Evolutionary conservation across 2,797 vertebrate species (phyloP).

Genomic region (Tamandua tetradactyla): DNA sequence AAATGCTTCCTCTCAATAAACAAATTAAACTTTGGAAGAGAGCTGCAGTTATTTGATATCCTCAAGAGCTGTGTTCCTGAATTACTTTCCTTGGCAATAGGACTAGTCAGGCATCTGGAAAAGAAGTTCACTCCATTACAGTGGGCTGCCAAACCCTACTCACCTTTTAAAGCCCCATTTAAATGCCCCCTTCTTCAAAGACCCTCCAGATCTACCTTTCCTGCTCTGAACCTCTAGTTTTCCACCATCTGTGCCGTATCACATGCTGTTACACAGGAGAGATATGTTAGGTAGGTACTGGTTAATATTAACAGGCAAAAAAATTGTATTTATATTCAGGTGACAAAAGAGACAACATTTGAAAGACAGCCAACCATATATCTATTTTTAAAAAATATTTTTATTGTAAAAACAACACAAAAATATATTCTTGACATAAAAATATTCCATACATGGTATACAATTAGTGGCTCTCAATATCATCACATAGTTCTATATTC

Average conservation of each 20-base stretch:
- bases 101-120: background rate
- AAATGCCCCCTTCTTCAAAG: background rate
- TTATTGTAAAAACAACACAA: too few relatives aligned
- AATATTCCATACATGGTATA: too few relatives aligned
- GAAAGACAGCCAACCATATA: background rate
- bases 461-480: too few relatives aligned
- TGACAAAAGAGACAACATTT: background rate
- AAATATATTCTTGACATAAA: too few relatives aligned
- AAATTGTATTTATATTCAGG: background rate
- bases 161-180: background rate
- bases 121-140: too few relatives aligned
- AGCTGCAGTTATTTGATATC: background rate
- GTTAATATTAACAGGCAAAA: background rate
- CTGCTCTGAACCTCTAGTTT: background rate
- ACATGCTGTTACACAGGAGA: accelerated
- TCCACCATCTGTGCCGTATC: background rate
- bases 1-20: background rate
- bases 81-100: background rate
- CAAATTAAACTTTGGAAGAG: background rate
- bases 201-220: background rate
- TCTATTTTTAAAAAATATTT: conserved; percentile 28
- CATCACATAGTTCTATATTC: too few relatives aligned
- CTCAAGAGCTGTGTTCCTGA: background rate
- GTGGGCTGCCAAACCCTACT: background rate
- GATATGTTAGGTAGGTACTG: background rate